These are phyloP conservation scores for Prosapia bicincta DNA, from an alignment of 2,888 invertebrate species.

Conservation along the genomic window DNA sequence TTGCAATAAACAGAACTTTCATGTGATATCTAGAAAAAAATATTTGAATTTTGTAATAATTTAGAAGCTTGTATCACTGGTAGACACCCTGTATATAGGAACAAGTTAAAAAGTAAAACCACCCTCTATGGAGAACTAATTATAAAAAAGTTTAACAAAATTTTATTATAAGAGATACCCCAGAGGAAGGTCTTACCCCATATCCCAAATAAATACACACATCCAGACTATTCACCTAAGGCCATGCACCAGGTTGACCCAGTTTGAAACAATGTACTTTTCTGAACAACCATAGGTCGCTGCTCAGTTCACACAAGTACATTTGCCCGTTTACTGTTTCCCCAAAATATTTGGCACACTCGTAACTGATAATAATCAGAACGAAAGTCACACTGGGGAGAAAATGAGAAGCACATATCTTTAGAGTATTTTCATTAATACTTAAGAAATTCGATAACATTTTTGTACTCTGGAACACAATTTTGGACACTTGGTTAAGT, in stretches of 20 bases:
- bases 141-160: too few species aligned
- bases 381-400: neutral
- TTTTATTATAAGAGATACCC: too few species aligned
- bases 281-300: neutral
- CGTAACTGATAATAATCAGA: neutral
- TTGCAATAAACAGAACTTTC: too few species aligned
- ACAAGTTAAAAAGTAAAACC: too few species aligned
- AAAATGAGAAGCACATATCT: neutral
- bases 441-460: constrained; percentile 22
- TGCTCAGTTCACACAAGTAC: neutral
- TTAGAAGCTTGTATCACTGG: too few species aligned
- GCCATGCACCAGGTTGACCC: neutral
- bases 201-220: neutral
- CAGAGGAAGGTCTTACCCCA: neutral
- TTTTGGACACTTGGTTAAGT: neutral
- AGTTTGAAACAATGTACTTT: neutral
- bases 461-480: constrained; percentile 25
- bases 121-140: too few species aligned
- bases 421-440: constrained; percentile 6
- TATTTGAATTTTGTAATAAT: too few species aligned
- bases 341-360: neutral
- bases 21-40: too few species aligned
- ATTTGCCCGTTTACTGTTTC: neutral
- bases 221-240: too few species aligned
- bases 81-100: too few species aligned